Conservation (phyloP, 2,797 vertebrate species). For the Myripristis murdjan region DNA sequence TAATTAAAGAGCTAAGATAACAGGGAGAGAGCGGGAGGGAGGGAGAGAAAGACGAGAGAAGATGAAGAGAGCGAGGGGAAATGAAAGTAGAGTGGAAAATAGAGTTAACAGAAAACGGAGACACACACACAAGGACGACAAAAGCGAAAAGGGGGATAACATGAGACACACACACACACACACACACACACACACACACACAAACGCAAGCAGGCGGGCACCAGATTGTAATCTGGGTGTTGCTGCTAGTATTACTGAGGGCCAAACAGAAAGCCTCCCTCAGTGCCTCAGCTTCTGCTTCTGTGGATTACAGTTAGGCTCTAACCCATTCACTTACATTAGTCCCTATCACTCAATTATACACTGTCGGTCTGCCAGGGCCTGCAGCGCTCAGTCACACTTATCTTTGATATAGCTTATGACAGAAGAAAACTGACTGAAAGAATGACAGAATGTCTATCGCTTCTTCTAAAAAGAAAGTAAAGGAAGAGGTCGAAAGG, state of each 20-base stretch:
- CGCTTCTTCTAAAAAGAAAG: slow-evolving; percentile 30
- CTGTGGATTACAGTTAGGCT: slow-evolving; percentile 58
- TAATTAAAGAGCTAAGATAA: slow-evolving; percentile 83
- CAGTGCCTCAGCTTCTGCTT: slow-evolving; percentile 43
- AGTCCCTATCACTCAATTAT: slow-evolving; percentile 75
- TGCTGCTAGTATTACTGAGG: slow-evolving; percentile 60
- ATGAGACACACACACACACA: slow-evolving; percentile 28
- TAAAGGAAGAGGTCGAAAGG: slow-evolving; percentile 2
- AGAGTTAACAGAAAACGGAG: slow-evolving; percentile 31
- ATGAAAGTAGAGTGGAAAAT: slow-evolving; percentile 35
- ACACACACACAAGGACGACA: slow-evolving; percentile 19
- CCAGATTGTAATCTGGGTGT: slow-evolving; percentile 62
- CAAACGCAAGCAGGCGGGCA: slow-evolving; percentile 53
- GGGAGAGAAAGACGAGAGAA: slow-evolving; percentile 19
- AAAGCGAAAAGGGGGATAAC: slow-evolving; percentile 40
- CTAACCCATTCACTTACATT: slow-evolving; percentile 70
- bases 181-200: slow-evolving; percentile 16
- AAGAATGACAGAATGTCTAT: slow-evolving; percentile 45
- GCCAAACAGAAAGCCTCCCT: slow-evolving; percentile 61
- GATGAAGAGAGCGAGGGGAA: slow-evolving; percentile 11
- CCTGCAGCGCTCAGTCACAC: slow-evolving; percentile 71
- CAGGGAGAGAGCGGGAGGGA: slow-evolving; percentile 5
- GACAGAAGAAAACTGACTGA: slow-evolving; percentile 70
- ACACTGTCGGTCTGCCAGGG: slow-evolving; percentile 61
- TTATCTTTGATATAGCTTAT: slow-evolving; percentile 69